Evolutionary conservation across 2,797 vertebrate genomes (phyloP), one percentile per base, ranked within the genome.

Genomic region (Alca torda): DNA sequence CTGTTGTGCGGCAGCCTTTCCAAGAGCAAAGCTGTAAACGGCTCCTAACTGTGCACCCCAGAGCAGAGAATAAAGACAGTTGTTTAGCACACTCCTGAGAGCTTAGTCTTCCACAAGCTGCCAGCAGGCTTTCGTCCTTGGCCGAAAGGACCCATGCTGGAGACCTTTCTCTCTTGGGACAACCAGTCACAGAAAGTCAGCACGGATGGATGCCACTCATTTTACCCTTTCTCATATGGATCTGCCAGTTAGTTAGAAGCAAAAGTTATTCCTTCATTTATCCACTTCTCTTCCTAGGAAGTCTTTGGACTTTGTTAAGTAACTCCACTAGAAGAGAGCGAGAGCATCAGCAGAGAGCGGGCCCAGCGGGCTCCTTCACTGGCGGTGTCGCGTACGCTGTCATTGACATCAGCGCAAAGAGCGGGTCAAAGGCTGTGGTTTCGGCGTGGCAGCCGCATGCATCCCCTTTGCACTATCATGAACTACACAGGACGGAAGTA

Each of bases 381-480:
- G n/a, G 33, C 61, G 31, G 54, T 30, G 21, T 6, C 7, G 23
- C 7, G 6, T 30, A 37, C 1, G 0, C 28, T 25, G 24, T 21
- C 53, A 50, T 19, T 50, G 18, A 26, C 25, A 16, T 20, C 48
- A 14, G 19, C 14, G 17, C 35, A 39, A 68, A 84, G 28, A 74
- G n/a, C 0, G 0, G 33, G 19, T 35, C 80, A 39, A 60, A 88
- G 48, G 28, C 74, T 57, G 13, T 43, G 57, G 7, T 23, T 78
- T 20, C 2, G 0, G 24, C 4, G 0, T 20, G 25, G 28, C 33
- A 63, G 26, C 50, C 10, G 4, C 16, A 61, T 19, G 18, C 10
- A 21, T 16, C 14, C 16, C 10, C 45, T 35, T 37, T 54, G 51
- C 9, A 12, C 45, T 41, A 25, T 4, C 39, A 35, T 6, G 10